Evolutionary conservation across 2,113 vertebrate genomes (phyloP).

Genomic region (Connochaetes taurinus): DNA sequence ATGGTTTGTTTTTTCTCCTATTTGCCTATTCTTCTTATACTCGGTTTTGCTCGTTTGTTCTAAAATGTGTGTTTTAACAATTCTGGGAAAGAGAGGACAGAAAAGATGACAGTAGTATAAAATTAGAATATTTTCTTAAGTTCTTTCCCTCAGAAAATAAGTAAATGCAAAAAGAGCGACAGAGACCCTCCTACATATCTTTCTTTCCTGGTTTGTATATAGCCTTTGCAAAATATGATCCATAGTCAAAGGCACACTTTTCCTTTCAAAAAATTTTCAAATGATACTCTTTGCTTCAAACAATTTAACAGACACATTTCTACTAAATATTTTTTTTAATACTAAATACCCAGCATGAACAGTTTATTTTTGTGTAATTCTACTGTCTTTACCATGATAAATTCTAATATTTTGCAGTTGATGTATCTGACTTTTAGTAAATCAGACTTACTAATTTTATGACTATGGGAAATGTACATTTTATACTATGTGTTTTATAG

Average conservation of each 20-base stretch:
- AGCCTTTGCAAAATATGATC: background rate
- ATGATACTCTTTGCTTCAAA: background rate
- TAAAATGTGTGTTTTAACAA: constrained; percentile 25
- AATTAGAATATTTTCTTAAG: constrained; percentile 32
- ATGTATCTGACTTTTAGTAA: background rate
- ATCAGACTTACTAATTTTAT: background rate
- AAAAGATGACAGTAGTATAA: background rate
- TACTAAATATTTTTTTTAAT: background rate
- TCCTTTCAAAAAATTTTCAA: constrained; percentile 5
- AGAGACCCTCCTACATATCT: background rate
- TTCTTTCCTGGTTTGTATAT: background rate
- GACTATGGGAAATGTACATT: background rate
- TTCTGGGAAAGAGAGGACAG: constrained; percentile 8
- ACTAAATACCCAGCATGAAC: background rate
- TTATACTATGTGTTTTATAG: background rate
- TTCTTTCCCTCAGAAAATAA: constrained; percentile 17
- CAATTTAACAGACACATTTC: background rate
- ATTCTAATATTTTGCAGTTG: background rate
- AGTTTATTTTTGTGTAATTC: background rate
- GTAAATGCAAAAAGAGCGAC: background rate
- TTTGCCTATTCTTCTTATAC: background rate
- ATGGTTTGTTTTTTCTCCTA: background rate
- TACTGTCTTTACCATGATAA: background rate
- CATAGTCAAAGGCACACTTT: background rate
- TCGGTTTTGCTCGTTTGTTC: background rate